Evolutionary conservation across 2,113 vertebrate genomes (phyloP).

Genomic region (Anarrhichthys ocellatus): DNA sequence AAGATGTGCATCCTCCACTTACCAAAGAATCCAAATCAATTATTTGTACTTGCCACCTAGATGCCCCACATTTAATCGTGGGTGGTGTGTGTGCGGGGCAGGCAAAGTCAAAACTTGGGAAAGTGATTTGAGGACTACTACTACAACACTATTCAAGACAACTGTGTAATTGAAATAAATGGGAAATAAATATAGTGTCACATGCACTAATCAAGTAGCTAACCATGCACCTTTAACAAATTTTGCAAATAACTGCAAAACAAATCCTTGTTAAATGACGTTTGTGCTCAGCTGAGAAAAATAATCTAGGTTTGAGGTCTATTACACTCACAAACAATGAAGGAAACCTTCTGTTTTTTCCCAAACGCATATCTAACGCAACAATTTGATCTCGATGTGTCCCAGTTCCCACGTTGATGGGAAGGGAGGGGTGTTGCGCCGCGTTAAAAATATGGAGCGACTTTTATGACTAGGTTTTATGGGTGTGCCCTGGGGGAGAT

Average conservation of each 20-base stretch:
- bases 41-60: conserved; percentile 76
- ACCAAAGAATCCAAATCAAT: conserved; percentile 85
- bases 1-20: conserved; percentile 81
- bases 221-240: conserved; percentile 30
- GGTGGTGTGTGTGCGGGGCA: conserved; percentile 1
- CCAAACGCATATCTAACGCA: neutral
- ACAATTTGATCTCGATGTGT: neutral
- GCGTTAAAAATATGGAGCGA: conserved; percentile 40
- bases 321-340: neutral
- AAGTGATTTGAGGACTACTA: conserved; percentile 28
- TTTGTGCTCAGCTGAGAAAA: conserved; percentile 42
- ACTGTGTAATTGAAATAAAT: conserved; percentile 14
- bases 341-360: neutral
- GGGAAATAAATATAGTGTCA: conserved; percentile 22
- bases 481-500: conserved; percentile 38
- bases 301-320: neutral
- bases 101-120: conserved; percentile 8
- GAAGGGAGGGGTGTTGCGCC: neutral
- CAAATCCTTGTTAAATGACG: conserved; percentile 11
- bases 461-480: conserved; percentile 59
- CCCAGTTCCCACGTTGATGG: conserved; percentile 5
- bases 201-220: conserved; percentile 14
- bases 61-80: conserved; percentile 33
- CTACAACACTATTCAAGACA: conserved; percentile 51
- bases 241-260: conserved; percentile 44